Percentiles rank a stretch among this genome's conserved stretches.
Conservation (phyloP, 2,113 vertebrate species). For the Megaleporinus macrocephalus region DNA sequence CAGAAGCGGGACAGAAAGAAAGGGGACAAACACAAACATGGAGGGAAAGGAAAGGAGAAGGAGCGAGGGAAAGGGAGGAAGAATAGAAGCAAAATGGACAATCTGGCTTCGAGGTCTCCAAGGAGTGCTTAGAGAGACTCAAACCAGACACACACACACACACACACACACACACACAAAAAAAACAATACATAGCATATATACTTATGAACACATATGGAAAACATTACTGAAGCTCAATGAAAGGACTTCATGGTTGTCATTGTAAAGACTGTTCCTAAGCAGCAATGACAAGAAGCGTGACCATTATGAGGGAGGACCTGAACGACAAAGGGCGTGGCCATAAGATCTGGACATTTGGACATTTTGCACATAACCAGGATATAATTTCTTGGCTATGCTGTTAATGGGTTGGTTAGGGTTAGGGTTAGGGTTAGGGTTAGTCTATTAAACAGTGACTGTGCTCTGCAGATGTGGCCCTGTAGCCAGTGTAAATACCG, state of each 20-base stretch:
- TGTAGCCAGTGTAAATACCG: slow-evolving; percentile 29
- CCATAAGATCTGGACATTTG: slow-evolving; percentile 8
- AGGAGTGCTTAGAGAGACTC: slow-evolving; percentile 69
- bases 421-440: too few species aligned
- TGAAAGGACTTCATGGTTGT: background rate
- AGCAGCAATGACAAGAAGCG: background rate
- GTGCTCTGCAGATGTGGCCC: slow-evolving; percentile 18
- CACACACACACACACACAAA: background rate
- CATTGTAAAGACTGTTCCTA: slow-evolving; percentile 19
- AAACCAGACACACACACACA: background rate
- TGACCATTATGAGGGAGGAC: slow-evolving; percentile 32
- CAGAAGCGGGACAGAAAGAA: slow-evolving; percentile 63
- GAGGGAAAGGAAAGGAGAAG: slow-evolving; percentile 59
- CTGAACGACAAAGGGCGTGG: slow-evolving; percentile 31
- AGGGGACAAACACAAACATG: slow-evolving; percentile 66
- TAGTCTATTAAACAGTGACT: slow-evolving; percentile 4
- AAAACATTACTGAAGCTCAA: slow-evolving; percentile 20
- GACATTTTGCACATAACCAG: slow-evolving; percentile 1
- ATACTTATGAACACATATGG: slow-evolving; percentile 2
- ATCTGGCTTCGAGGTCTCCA: slow-evolving; percentile 68
- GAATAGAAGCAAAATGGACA: slow-evolving; percentile 79
- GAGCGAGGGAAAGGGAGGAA: slow-evolving; percentile 75
- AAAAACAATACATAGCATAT: slow-evolving; percentile 21
- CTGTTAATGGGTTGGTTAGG: background rate
- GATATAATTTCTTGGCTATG: slow-evolving; percentile 6